Percentiles rank a stretch among this genome's conserved stretches.
These are phyloP conservation scores for Liparis tanakae DNA, from an alignment of 2,797 vertebrate species.

Conservation along the genomic window DNA sequence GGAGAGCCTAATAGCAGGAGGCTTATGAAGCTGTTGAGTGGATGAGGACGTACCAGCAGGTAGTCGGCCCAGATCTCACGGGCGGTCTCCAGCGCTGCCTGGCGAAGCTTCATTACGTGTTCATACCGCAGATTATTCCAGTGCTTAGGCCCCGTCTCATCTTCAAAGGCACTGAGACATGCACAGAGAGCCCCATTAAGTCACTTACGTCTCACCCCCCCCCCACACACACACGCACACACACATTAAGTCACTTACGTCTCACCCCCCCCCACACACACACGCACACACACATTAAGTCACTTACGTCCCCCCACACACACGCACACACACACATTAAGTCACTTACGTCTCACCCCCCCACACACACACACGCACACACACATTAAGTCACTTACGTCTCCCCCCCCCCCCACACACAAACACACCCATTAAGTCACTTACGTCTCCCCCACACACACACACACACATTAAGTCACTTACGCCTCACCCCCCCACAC, in stretches of 20 bases:
- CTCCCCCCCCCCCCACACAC: too few species aligned
- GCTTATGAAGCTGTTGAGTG: background rate
- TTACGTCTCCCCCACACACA: too few species aligned
- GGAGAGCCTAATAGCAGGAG: slow-evolving; percentile 3
- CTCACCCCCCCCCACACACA: too few species aligned
- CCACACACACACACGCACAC: background rate
- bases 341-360: too few species aligned
- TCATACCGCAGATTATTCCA: slow-evolving; percentile 90
- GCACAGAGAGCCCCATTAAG: slow-evolving; percentile 36
- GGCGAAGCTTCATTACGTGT: slow-evolving; percentile 90
- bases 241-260: too few species aligned
- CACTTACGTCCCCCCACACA: too few species aligned
- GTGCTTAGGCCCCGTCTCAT: slow-evolving; percentile 89
- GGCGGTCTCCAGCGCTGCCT: slow-evolving; percentile 88
- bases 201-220: background rate
- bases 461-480: too few species aligned
- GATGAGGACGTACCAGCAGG: slow-evolving; percentile 83
- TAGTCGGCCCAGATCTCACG: slow-evolving; percentile 92
- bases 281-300: too few species aligned
- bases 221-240: slow-evolving; percentile 1
- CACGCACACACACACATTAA: too few species aligned
- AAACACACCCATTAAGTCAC: too few species aligned
- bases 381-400: too few species aligned
- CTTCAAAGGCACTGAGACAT: slow-evolving; percentile 73
- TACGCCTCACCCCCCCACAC: too few species aligned